A percentile compares a stretch with the other conserved stretches of the same genome.
phyloP scores from a whole-genome alignment of 2,888 invertebrate species.

The Sesia apiformis region DNA sequence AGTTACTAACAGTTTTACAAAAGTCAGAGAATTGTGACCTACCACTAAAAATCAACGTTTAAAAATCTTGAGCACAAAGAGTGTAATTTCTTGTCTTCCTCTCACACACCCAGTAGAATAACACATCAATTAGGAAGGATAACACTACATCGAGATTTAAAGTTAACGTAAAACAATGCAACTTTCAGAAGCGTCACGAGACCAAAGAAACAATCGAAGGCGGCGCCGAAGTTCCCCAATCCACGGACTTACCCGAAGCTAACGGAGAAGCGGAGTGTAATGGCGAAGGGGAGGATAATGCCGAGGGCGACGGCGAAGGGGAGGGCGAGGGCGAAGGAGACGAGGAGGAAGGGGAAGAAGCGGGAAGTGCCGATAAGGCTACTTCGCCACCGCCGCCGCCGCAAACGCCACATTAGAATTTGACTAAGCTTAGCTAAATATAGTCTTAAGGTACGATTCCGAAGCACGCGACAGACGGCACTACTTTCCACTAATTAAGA shows the following conservation, averaged over 20 bases:
- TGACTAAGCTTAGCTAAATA: no score
- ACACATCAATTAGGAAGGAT: no score
- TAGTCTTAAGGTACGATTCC: background rate
- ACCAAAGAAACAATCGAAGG: conserved; percentile 39
- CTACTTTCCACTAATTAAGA: background rate
- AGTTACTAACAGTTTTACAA: no score
- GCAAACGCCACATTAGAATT: conserved; percentile 20
- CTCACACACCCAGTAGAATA: no score
- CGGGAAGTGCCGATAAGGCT: conserved; percentile 52
- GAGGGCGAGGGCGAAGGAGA: conserved; percentile 32
- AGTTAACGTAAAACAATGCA: no score
- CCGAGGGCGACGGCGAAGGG: conserved; percentile 32
- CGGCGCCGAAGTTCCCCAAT: conserved; percentile 18
- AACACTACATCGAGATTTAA: no score
- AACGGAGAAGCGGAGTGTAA: conserved; percentile 22
- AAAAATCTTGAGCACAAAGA: no score
- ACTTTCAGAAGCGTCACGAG: conserved; percentile 45
- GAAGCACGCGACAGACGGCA: background rate
- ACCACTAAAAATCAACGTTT: no score
- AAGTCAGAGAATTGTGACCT: no score
- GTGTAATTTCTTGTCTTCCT: no score
- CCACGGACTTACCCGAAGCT: conserved; percentile 17
- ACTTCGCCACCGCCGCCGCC: conserved; percentile 68
- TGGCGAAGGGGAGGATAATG: conserved; percentile 22
- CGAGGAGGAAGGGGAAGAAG: conserved; percentile 21